A percentile compares a stretch with the other conserved stretches of the same genome.
These are phyloP conservation scores for Donacobius atricapilla DNA, from an alignment of 2,113 vertebrate genomes.

Conservation along the genomic window DNA sequence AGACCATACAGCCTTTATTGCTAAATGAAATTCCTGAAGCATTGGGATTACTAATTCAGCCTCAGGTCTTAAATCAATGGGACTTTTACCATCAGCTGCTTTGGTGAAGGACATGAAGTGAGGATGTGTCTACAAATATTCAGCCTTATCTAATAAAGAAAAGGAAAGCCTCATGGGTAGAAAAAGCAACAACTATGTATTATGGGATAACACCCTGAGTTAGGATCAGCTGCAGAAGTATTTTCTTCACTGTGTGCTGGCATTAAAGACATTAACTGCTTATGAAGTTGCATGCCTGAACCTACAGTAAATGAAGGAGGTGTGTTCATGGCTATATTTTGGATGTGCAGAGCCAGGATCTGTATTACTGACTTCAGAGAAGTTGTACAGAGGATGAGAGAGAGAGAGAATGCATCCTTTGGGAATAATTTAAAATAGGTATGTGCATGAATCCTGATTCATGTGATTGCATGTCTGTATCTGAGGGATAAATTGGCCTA, in stretches of 20 bases:
- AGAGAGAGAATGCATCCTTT: neutral
- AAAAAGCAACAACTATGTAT: neutral
- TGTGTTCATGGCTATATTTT: neutral
- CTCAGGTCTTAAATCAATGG: neutral
- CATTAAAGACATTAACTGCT: neutral
- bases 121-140: neutral
- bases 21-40: neutral
- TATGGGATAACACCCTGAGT: neutral
- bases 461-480: neutral
- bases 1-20: neutral
- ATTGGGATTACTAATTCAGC: neutral
- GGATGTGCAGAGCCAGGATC: neutral
- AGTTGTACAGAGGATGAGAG: neutral
- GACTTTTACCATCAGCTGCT: neutral
- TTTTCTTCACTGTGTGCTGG: neutral
- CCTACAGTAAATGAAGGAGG: neutral
- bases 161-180: neutral
- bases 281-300: neutral
- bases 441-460: neutral
- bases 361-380: neutral
- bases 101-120: neutral
- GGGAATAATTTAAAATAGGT: constrained; percentile 6
- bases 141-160: neutral
- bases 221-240: neutral
- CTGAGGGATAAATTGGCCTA: neutral